Conservation (phyloP, 2,113 vertebrate species). For the Apteryx mantelli region DNA sequence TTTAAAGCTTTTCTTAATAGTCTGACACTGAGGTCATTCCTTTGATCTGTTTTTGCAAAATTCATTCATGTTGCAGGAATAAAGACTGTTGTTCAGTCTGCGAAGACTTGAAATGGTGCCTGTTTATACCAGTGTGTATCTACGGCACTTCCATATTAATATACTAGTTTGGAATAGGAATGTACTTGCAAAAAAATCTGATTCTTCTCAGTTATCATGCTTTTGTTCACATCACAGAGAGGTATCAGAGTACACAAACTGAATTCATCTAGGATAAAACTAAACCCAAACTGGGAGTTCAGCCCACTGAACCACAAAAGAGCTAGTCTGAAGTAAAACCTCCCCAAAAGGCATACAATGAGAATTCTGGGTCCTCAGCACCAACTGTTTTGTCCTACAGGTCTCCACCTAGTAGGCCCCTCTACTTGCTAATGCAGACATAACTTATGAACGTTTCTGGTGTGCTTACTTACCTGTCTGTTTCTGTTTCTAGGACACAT, state of each 20-base stretch:
- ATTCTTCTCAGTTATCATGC: background rate
- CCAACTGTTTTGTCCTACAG: background rate
- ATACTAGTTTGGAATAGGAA: background rate
- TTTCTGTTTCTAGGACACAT: background rate
- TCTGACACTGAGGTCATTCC: background rate
- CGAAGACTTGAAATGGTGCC: background rate
- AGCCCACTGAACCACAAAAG: background rate
- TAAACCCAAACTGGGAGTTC: background rate
- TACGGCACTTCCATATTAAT: background rate
- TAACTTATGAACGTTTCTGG: background rate
- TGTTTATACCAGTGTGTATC: background rate
- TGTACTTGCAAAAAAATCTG: background rate
- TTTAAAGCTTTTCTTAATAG: background rate
- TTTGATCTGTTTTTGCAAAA: background rate
- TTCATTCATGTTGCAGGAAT: background rate
- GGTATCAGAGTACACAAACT: background rate
- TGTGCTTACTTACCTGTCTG: background rate
- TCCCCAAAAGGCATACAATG: background rate
- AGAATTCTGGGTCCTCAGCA: background rate
- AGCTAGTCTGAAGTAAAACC: background rate
- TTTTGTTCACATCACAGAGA: background rate
- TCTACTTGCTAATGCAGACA: background rate
- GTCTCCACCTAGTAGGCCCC: background rate
- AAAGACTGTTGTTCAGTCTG: background rate
- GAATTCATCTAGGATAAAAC: background rate